Percentiles rank a stretch among this genome's conserved stretches.
phyloP scores from a whole-genome alignment of 2,797 vertebrate genomes.

The Centropyge bicolor region DNA sequence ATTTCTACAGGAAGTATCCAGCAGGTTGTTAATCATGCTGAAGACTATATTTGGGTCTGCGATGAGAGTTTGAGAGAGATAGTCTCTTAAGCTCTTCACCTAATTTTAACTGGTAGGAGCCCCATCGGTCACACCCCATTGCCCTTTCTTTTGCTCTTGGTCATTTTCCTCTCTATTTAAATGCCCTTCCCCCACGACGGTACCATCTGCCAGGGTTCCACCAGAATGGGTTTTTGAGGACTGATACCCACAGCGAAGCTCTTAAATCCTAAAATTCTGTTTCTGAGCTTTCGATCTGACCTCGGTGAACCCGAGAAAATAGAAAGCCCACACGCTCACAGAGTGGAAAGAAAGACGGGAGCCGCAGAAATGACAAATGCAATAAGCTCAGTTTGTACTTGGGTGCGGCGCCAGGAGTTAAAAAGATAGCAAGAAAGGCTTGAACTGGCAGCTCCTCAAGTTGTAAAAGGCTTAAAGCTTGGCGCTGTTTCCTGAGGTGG shows the following conservation, averaged over 20 bases:
- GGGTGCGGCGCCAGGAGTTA: neutral
- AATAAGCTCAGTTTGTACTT: neutral
- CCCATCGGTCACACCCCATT: conserved; percentile 48
- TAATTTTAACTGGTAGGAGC: conserved; percentile 33
- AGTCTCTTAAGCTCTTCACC: conserved; percentile 32
- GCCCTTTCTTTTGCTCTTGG: conserved; percentile 33
- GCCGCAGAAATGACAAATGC: neutral
- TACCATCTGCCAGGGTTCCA: conserved; percentile 63
- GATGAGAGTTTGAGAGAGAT: conserved; percentile 10
- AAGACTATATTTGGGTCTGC: conserved; percentile 34
- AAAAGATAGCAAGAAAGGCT: neutral
- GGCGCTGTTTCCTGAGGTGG: neutral
- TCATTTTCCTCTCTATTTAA: conserved; percentile 32
- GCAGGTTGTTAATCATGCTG: conserved; percentile 59
- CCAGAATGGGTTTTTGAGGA: conserved; percentile 42
- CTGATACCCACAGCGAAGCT: conserved; percentile 24
- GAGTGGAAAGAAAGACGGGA: neutral
- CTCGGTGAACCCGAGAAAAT: neutral
- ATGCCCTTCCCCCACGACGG: conserved; percentile 36
- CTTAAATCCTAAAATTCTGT: neutral
- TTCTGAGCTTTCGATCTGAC: conserved; percentile 30
- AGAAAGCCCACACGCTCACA: neutral
- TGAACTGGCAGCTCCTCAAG: neutral
- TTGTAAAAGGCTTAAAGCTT: neutral
- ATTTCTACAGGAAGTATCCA: conserved; percentile 43